A percentile compares a stretch with the other conserved stretches of the same genome.
Evolutionary conservation across 92 coral and sea anemone species (phyloP).

Genomic region (Actinernus sp.): DNA sequence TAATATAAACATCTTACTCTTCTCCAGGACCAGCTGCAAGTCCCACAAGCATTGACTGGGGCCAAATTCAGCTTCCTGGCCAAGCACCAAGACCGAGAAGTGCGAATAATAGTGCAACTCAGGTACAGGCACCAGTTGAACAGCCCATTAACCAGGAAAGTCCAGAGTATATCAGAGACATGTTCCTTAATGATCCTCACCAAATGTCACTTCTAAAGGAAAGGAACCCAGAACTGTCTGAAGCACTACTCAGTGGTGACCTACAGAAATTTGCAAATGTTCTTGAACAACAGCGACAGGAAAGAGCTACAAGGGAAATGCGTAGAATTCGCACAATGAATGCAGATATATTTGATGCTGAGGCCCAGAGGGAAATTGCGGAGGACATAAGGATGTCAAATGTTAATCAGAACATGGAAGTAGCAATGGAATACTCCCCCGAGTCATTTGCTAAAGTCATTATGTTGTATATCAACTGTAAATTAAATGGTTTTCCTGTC

Average conservation of each 20-base stretch:
- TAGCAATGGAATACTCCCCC: slow-evolving; percentile 96
- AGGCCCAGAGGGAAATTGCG: slow-evolving; percentile 95
- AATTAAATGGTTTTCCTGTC: slow-evolving; percentile 92
- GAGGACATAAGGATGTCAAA: slow-evolving; percentile 94
- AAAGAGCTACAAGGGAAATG: slow-evolving; percentile 82
- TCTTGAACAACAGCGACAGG: slow-evolving; percentile 78
- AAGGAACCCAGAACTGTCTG: slow-evolving; percentile 93
- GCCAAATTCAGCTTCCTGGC: slow-evolving; percentile 73
- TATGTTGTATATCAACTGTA: slow-evolving; percentile 93
- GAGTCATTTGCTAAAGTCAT: slow-evolving; percentile 93
- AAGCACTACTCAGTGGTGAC: slow-evolving; percentile 83
- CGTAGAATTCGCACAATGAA: slow-evolving; percentile 89
- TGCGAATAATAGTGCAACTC: slow-evolving; percentile 8
- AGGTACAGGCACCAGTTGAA: slow-evolving; percentile 7
- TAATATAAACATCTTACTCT: not conserved
- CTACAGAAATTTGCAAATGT: slow-evolving; percentile 75
- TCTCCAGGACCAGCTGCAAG: slow-evolving; percentile 5
- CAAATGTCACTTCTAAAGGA: slow-evolving; percentile 88
- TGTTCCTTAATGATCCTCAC: slow-evolving; percentile 87
- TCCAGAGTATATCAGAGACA: slow-evolving; percentile 86
- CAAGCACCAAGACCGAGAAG: slow-evolving; percentile 22
- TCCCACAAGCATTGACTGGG: slow-evolving; percentile 78
- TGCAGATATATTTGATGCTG: slow-evolving; percentile 91
- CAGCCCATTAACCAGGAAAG: slow-evolving; percentile 68
- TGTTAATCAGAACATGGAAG: slow-evolving; percentile 96